Evolutionary conservation across 2,113 vertebrate genomes (phyloP).

Genomic region (Cynoglossus semilaevis): DNA sequence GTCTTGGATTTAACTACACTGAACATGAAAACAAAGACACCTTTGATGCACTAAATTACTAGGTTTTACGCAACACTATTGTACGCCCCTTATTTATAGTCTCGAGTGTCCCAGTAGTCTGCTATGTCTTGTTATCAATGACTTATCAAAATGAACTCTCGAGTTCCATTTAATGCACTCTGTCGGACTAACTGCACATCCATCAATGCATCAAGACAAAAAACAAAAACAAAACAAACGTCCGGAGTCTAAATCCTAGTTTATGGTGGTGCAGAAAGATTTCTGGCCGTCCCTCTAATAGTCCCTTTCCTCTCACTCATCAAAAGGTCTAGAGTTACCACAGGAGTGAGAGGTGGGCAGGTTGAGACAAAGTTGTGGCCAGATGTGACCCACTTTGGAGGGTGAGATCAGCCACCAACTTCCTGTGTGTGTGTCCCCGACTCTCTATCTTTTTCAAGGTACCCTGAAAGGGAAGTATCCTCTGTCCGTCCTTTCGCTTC

Average conservation of each 20-base stretch:
- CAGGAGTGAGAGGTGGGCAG: constrained; percentile 26
- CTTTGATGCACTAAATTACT: too few relatives aligned
- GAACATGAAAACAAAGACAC: too few relatives aligned
- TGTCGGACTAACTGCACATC: background rate
- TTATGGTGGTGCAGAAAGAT: constrained; percentile 51
- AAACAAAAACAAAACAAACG: constrained; percentile 5
- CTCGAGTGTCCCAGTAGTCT: too few relatives aligned
- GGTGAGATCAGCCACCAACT: background rate
- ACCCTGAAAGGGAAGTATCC: background rate
- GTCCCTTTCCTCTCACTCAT: constrained; percentile 54
- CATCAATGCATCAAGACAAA: constrained; percentile 14
- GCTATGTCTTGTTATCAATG: too few relatives aligned
- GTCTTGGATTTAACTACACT: too few relatives aligned
- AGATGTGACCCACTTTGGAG: constrained; percentile 23
- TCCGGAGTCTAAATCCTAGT: constrained; percentile 32
- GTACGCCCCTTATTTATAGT: too few relatives aligned
- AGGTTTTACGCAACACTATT: too few relatives aligned
- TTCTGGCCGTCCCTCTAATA: constrained; percentile 26
- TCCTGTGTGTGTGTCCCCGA: too few relatives aligned
- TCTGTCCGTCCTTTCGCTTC: background rate
- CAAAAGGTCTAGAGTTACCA: constrained; percentile 54
- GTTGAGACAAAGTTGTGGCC: constrained; percentile 25
- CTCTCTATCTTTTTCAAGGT: constrained; percentile 16
- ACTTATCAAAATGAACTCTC: background rate
- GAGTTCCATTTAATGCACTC: constrained; percentile 2